Conservation (phyloP, 2,888 invertebrate species). For the Drosophila mulleri region DNA sequence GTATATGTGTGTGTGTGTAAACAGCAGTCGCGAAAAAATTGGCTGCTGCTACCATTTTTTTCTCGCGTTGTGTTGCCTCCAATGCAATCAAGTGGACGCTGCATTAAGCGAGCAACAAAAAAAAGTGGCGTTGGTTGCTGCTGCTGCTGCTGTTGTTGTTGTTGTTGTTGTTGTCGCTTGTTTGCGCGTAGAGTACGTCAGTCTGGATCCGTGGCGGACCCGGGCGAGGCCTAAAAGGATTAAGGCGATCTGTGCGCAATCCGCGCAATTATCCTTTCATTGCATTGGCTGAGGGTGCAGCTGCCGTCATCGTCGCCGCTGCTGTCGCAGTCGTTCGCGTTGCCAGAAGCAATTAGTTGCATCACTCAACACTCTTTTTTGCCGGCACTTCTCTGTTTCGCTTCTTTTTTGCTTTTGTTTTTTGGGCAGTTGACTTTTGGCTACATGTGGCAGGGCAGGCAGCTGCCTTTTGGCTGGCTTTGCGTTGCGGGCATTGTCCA, state of each 20-base stretch:
- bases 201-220: slow-evolving; percentile 39
- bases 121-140: slow-evolving; percentile 23
- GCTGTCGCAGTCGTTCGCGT: slow-evolving; percentile 16
- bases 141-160: background rate
- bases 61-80: slow-evolving; percentile 31
- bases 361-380: slow-evolving; percentile 70
- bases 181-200: slow-evolving; percentile 42
- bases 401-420: slow-evolving; percentile 14
- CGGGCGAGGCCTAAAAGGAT: slow-evolving; percentile 74
- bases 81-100: slow-evolving; percentile 79
- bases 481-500: slow-evolving; percentile 59
- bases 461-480: slow-evolving; percentile 11
- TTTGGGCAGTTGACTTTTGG: slow-evolving; percentile 74
- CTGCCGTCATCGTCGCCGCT: slow-evolving; percentile 11
- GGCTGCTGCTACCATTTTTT: slow-evolving; percentile 43
- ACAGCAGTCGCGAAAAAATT: slow-evolving; percentile 65
- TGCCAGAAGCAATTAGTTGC: slow-evolving; percentile 78
- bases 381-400: slow-evolving; percentile 33
- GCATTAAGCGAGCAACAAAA: slow-evolving; percentile 44
- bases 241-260: slow-evolving; percentile 82
- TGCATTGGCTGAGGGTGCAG: slow-evolving; percentile 49
- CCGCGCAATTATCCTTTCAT: slow-evolving; percentile 81
- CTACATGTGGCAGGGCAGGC: slow-evolving; percentile 48
- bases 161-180: slow-evolving; percentile 34
- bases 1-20: slow-evolving; percentile 42